Base-by-base conservation (phyloP, 2,888 invertebrate genomes). In the Phortica okadai region DNA sequence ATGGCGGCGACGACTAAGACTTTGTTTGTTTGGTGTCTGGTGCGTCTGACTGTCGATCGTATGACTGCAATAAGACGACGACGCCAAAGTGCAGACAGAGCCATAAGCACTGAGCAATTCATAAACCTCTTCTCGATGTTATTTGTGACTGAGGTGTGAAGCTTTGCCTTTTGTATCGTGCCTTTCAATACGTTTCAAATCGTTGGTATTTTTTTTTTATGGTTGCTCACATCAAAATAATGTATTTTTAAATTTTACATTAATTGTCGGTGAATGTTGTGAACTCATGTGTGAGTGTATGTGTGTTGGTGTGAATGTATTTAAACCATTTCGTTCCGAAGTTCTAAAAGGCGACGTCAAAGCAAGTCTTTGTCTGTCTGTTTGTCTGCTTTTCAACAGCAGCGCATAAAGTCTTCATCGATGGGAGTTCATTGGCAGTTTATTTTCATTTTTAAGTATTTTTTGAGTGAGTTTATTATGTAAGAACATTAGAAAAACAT, bases 201-300 rank as follows among this genome's bases (percentile, higher is more conserved):
- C 62, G 25, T 7, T 62, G n/a, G 16, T 10, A 21, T 16, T 3
- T n/a, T 7, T 50, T 8, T 21, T 45, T 69, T 45, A 69, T 69
- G 16, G 45, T 45, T 33, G 69, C 45, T n/a, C 85, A 85, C 87
- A 88, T 85, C 85, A 82, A 88, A 86, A 88, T 85, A 85, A 88
- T 85, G 88, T 85, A 83, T 85, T 88, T 85, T 88, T 83, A 87
- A 85, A 85, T 88, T 86, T 84, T 85, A 85, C 87, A 88, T 88
- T 85, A 85, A 85, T 85, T 88, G 85, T 81, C 82, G 82, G 76
- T 82, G 87, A 85, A 86, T 86, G 88, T 41, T 66, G 33, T 10
- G 42, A 14, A 11, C 3, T 50, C 8, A 50, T 33, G 33, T 33
- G 33, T 33, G 14, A 3, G 21, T 21, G 21, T 21, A 21, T 21